Conservation (phyloP, 2,113 vertebrate genomes). For the Thomomys bottae region DNA sequence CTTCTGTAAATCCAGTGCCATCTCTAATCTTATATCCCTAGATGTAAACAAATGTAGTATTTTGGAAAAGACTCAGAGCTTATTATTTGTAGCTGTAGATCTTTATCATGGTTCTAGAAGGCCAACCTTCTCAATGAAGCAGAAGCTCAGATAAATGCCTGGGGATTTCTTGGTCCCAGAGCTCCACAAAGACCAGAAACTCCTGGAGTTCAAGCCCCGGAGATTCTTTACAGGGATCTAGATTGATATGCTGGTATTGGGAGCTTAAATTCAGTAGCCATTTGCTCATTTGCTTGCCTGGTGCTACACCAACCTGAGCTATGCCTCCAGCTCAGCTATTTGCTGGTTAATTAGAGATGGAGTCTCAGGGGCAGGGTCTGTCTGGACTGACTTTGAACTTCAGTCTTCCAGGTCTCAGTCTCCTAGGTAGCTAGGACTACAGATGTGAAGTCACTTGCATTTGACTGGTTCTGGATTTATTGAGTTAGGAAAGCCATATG, state of each 20-base stretch:
- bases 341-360: too few species aligned
- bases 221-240: background rate
- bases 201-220: background rate
- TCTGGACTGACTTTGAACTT: too few species aligned
- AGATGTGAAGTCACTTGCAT: too few species aligned
- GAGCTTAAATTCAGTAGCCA: too few species aligned
- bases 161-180: background rate
- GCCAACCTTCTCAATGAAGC: background rate
- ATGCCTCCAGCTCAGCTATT: too few species aligned
- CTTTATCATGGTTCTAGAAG: background rate
- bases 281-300: too few species aligned
- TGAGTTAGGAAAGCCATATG: constrained; percentile 42
- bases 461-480: background rate
- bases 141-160: constrained; percentile 4
- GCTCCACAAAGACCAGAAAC: background rate
- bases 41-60: background rate
- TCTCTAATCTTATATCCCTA: background rate
- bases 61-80: constrained; percentile 3
- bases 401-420: too few species aligned
- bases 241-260: too few species aligned
- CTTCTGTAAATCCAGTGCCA: background rate
- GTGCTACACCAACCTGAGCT: too few species aligned
- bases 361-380: too few species aligned
- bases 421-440: too few species aligned
- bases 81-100: background rate